These are phyloP conservation scores for Ptychobarbus kaznakovi DNA, from an alignment of 2,797 vertebrate species.

Conservation along the genomic window DNA sequence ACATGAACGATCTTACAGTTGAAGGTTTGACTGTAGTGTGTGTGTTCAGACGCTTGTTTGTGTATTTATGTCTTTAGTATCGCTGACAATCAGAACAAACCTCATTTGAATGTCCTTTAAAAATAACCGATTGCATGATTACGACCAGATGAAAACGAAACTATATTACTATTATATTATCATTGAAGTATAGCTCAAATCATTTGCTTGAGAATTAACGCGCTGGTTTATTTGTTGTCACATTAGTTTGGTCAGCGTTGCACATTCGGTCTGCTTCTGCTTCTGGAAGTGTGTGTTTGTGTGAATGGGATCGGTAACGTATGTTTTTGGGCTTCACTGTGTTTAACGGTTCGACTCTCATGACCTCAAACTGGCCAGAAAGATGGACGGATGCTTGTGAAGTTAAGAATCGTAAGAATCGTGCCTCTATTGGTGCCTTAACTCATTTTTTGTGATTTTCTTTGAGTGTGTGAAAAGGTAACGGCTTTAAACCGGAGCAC, in stretches of 20 bases:
- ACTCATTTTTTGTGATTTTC: slow-evolving; percentile 60
- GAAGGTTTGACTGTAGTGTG: not conserved
- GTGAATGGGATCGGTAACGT: not conserved
- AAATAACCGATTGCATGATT: slow-evolving; percentile 67
- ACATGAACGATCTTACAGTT: not conserved
- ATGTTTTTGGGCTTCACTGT: slow-evolving; percentile 54
- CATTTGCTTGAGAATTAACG: not conserved
- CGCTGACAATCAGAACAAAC: slow-evolving; percentile 37
- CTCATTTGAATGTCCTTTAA: slow-evolving; percentile 67
- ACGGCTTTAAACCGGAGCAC: slow-evolving; percentile 1
- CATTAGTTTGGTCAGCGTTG: not conserved
- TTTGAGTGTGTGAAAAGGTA: slow-evolving; percentile 1
- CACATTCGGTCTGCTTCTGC: not conserved
- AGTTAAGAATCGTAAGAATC: slow-evolving; percentile 62
- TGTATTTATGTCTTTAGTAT: slow-evolving; percentile 63
- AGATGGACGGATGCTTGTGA: not conserved
- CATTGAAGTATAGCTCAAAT: not conserved
- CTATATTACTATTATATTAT: slow-evolving; percentile 21
- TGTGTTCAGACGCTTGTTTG: slow-evolving; percentile 67
- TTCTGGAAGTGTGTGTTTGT: slow-evolving; percentile 11
- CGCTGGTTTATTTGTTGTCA: not conserved
- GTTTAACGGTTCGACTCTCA: slow-evolving; percentile 36
- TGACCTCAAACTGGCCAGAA: not conserved
- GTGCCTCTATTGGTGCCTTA: slow-evolving; percentile 82
- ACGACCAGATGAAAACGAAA: slow-evolving; percentile 43